phyloP scores from a whole-genome alignment of 2,888 invertebrate species.

The Drosophila pseudotalamancana region DNA sequence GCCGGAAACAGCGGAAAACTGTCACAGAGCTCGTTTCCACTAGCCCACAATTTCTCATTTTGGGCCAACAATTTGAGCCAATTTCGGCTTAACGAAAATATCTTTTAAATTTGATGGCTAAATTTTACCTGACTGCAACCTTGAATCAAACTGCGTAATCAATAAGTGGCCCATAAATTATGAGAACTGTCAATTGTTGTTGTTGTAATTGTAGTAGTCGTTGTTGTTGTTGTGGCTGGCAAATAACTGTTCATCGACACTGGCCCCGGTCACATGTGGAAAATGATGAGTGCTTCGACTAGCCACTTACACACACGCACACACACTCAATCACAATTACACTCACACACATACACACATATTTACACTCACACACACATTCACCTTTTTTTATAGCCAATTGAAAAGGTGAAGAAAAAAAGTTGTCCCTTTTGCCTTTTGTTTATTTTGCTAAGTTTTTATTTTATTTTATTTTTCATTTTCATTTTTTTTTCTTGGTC shows the following conservation, averaged over 20 bases:
- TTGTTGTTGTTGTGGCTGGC: background rate
- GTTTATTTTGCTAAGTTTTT: slow-evolving; percentile 12
- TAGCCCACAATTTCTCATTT: no score
- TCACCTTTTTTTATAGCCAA: slow-evolving; percentile 50
- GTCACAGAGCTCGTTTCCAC: slow-evolving; percentile 62
- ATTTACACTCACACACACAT: no score
- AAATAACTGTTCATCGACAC: slow-evolving; percentile 41
- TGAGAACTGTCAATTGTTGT: slow-evolving; percentile 66
- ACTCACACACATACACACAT: no score
- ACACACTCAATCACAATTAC: background rate
- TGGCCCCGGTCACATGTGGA: slow-evolving; percentile 48
- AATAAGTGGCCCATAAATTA: slow-evolving; percentile 78
- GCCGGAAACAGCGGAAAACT: slow-evolving; percentile 55
- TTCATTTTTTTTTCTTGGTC: no score
- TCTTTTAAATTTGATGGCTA: slow-evolving; percentile 32
- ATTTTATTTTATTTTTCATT: slow-evolving; percentile 25
- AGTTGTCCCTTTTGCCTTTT: slow-evolving; percentile 45
- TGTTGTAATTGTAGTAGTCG: slow-evolving; percentile 2
- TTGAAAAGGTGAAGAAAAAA: no score
- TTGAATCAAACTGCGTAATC: slow-evolving; percentile 45
- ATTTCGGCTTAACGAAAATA: no score
- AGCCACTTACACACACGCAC: slow-evolving; percentile 15
- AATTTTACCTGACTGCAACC: slow-evolving; percentile 20
- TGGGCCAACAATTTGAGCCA: no score
- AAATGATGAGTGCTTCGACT: slow-evolving; percentile 48